These are phyloP conservation scores for Laothoe populi DNA, from an alignment of 2,888 invertebrate species.

Conservation along the genomic window DNA sequence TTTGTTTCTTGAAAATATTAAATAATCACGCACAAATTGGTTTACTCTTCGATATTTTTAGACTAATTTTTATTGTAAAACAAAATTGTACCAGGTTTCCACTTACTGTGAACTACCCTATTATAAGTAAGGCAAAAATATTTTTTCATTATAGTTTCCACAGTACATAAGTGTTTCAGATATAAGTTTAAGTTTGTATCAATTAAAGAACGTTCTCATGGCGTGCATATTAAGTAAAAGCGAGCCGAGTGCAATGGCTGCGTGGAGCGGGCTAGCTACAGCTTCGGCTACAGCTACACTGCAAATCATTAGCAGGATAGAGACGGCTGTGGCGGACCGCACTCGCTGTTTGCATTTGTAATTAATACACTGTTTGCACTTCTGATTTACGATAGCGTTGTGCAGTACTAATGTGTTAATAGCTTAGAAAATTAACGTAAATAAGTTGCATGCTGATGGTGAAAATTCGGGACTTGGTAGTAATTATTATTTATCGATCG, in stretches of 20 bases:
- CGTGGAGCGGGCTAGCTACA: slow-evolving; percentile 12
- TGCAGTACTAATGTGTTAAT: slow-evolving; percentile 81
- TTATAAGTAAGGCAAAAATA: not conserved
- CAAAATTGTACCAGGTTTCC: too few species aligned
- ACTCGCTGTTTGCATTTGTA: slow-evolving; percentile 84
- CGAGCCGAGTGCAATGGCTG: slow-evolving; percentile 24
- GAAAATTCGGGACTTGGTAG: not conserved
- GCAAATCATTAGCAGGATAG: slow-evolving; percentile 83
- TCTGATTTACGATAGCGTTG: slow-evolving; percentile 81
- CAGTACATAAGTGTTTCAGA: not conserved
- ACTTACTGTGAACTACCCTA: too few species aligned
- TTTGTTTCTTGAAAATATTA: too few species aligned
- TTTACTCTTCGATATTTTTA: too few species aligned
- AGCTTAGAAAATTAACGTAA: slow-evolving; percentile 73
- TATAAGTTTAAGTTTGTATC: slow-evolving; percentile 23
- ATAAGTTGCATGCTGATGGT: not conserved
- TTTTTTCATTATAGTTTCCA: too few species aligned
- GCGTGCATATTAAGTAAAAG: slow-evolving; percentile 23
- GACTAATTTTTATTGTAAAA: too few species aligned
- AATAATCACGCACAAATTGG: too few species aligned
- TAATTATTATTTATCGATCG: too few species aligned
- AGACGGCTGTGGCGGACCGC: slow-evolving; percentile 80
- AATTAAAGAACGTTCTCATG: slow-evolving; percentile 21
- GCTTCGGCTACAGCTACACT: slow-evolving; percentile 57
- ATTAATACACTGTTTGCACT: slow-evolving; percentile 84